These are phyloP conservation scores for Hypsopygia costalis DNA, from an alignment of 2,888 invertebrate genomes.

Conservation along the genomic window DNA sequence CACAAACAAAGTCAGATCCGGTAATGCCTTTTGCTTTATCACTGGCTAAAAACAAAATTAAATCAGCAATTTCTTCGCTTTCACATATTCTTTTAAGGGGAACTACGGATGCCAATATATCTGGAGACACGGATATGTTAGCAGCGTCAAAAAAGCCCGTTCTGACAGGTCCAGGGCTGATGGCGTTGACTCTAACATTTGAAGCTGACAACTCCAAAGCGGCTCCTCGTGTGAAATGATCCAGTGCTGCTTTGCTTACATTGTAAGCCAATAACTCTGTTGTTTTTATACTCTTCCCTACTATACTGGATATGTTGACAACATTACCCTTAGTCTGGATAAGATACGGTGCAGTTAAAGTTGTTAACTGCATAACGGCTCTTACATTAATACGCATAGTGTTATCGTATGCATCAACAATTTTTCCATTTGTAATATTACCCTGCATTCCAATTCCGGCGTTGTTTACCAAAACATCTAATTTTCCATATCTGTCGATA, in stretches of 20 bases:
- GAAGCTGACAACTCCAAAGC: conserved; percentile 34
- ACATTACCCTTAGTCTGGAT: conserved; percentile 29
- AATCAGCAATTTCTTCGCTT: conserved; percentile 26
- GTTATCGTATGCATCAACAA: conserved; percentile 24
- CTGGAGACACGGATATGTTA: conserved; percentile 10
- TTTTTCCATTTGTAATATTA: conserved; percentile 19
- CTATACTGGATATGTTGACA: conserved; percentile 27
- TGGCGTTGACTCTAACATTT: conserved; percentile 20
- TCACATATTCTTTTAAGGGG: conserved; percentile 7
- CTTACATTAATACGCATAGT: conserved; percentile 28
- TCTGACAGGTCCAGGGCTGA: conserved; percentile 22
- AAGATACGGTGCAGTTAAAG: conserved; percentile 26
- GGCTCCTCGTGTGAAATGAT: conserved; percentile 85
- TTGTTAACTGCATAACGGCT: conserved; percentile 25
- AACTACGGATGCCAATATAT: not conserved
- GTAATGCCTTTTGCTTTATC: conserved; percentile 27
- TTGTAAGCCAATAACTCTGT: conserved; percentile 15
- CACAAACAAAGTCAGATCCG: conserved; percentile 22
- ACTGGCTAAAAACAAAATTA: conserved; percentile 26
- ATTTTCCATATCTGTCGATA: conserved; percentile 24
- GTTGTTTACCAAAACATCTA: conserved; percentile 37
- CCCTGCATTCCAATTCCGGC: conserved; percentile 24
- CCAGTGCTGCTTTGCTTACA: conserved; percentile 60
- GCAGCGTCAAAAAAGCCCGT: conserved; percentile 17
- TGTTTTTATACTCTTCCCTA: conserved; percentile 4